A percentile compares a stretch with the other conserved stretches of the same genome.
phyloP scores from a whole-genome alignment of 2,888 invertebrate genomes.

The Gasteruption jaculator region DNA sequence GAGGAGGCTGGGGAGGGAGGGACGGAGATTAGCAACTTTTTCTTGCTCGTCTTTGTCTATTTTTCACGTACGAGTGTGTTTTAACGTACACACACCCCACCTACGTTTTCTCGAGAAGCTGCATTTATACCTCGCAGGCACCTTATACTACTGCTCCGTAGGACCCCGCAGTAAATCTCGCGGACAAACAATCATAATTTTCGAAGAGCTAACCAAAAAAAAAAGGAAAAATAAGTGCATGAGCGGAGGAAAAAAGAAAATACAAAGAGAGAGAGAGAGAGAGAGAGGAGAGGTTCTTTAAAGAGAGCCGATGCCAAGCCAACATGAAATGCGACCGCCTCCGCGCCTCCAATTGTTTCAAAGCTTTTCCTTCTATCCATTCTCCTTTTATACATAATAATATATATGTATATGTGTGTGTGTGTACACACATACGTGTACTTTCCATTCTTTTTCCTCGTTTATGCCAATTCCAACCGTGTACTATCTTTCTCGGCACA shows the following conservation, averaged over 20 bases:
- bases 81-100: constrained; percentile 3
- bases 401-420: constrained; percentile 5
- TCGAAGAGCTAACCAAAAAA: constrained; percentile 44
- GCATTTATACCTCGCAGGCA: constrained; percentile 21
- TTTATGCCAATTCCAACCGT: no score
- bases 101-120: constrained; percentile 12
- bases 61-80: no score
- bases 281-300: constrained; percentile 37
- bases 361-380: constrained; percentile 33
- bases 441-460: no score
- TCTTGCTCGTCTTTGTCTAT: no score
- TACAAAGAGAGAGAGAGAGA: constrained; percentile 20
- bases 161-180: constrained; percentile 44
- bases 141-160: constrained; percentile 21
- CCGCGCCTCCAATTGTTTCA: constrained; percentile 48
- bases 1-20: no score
- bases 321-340: constrained; percentile 46
- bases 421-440: no score
- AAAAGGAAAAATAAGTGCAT: no score
- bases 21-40: no score
- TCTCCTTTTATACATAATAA: neutral
- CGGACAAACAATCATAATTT: constrained; percentile 51
- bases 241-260: no score
- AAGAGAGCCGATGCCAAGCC: constrained; percentile 46
- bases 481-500: constrained; percentile 9